These are phyloP conservation scores for Eristalis pertinax DNA, from an alignment of 2,888 invertebrate genomes.

Conservation along the genomic window DNA sequence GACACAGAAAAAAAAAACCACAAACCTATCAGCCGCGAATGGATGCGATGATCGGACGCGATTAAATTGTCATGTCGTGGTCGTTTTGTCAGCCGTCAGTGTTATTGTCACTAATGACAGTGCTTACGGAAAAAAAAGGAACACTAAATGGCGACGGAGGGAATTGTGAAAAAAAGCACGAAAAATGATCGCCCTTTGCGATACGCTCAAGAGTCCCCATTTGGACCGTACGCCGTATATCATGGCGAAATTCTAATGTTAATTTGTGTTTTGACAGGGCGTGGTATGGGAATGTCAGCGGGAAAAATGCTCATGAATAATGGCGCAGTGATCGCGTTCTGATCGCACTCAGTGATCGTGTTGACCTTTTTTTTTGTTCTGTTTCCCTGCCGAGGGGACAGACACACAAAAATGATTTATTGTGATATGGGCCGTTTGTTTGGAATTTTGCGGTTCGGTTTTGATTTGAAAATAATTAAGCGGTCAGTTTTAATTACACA, in stretches of 20 bases:
- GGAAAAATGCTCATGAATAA: slow-evolving; percentile 59
- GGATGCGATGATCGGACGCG: slow-evolving; percentile 46
- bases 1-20: slow-evolving; percentile 36
- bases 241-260: slow-evolving; percentile 67
- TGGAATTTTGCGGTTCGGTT: slow-evolving; percentile 38
- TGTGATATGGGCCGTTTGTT: slow-evolving; percentile 38
- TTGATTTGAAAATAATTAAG: slow-evolving; percentile 54
- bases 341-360: slow-evolving; percentile 27
- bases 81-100: slow-evolving; percentile 37
- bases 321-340: slow-evolving; percentile 49
- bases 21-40: slow-evolving; percentile 36
- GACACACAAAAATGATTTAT: slow-evolving; percentile 49
- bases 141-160: slow-evolving; percentile 12
- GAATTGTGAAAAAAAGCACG: neutral
- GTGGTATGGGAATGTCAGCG: slow-evolving; percentile 69
- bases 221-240: slow-evolving; percentile 44
- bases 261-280: slow-evolving; percentile 70
- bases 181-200: slow-evolving; percentile 45
- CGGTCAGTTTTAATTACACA: slow-evolving; percentile 37
- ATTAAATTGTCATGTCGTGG: slow-evolving; percentile 68
- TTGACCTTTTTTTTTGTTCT: slow-evolving; percentile 51
- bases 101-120: slow-evolving; percentile 41
- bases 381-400: slow-evolving; percentile 4
- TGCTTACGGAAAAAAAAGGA: slow-evolving; percentile 12
- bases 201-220: slow-evolving; percentile 3